Percentiles rank a stretch among this genome's conserved stretches.
These are phyloP conservation scores for Aquatica leii DNA, from an alignment of 2,888 invertebrate species.

Conservation along the genomic window DNA sequence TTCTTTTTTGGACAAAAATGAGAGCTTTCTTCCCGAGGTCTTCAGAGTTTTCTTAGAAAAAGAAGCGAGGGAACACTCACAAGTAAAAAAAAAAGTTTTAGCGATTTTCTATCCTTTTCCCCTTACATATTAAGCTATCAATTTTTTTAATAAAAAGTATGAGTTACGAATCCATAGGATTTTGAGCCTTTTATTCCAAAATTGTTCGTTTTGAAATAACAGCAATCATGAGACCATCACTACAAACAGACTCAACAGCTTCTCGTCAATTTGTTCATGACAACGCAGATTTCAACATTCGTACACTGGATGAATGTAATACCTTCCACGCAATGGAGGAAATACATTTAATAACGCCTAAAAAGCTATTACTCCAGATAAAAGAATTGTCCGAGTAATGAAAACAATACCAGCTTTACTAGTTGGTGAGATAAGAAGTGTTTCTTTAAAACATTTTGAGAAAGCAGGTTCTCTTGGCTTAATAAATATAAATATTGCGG, in stretches of 20 bases:
- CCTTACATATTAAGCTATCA: slow-evolving; percentile 14
- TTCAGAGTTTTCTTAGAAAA: slow-evolving; percentile 17
- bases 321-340: slow-evolving; percentile 13
- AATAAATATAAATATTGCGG: slow-evolving; percentile 8
- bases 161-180: slow-evolving; percentile 13
- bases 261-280: slow-evolving; percentile 15
- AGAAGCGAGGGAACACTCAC: slow-evolving; percentile 15
- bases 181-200: slow-evolving; percentile 17
- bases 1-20: slow-evolving; percentile 17
- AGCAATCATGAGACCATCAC: no score
- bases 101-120: background rate
- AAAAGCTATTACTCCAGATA: slow-evolving; percentile 12
- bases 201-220: slow-evolving; percentile 13
- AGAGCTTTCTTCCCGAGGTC: slow-evolving; percentile 13
- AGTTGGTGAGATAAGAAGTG: slow-evolving; percentile 9
- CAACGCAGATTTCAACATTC: no score
- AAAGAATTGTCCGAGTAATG: slow-evolving; percentile 8
- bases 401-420: slow-evolving; percentile 3
- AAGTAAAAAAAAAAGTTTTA: no score
- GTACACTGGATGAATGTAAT: slow-evolving; percentile 17
- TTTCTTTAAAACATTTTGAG: slow-evolving; percentile 16
- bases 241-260: no score
- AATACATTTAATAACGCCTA: slow-evolving; percentile 12
- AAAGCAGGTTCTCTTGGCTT: slow-evolving; percentile 7
- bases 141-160: slow-evolving; percentile 18